Evolutionary conservation across 2,113 vertebrate genomes (phyloP).

Genomic region (Zosterops japonicus): DNA sequence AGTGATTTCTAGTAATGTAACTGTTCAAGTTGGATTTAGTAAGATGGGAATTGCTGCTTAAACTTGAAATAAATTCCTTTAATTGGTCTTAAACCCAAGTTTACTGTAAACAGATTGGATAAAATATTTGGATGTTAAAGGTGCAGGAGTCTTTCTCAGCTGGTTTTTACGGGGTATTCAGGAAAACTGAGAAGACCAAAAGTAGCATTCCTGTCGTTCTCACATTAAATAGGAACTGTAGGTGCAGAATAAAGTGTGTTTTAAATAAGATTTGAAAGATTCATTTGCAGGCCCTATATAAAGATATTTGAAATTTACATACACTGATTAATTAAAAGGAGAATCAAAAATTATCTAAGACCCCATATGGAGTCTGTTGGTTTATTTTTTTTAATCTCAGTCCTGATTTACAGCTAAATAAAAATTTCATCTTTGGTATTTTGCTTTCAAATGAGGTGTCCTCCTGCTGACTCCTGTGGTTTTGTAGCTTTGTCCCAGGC

Average conservation of each 20-base stretch:
- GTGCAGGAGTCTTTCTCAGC: neutral
- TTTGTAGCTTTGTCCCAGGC: neutral
- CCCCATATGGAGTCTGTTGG: neutral
- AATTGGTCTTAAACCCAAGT: neutral
- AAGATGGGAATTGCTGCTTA: neutral
- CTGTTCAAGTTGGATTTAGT: neutral
- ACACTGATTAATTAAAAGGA: neutral
- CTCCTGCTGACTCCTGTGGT: neutral
- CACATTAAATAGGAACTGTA: neutral
- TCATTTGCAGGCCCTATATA: neutral
- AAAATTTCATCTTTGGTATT: neutral
- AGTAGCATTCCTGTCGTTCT: neutral
- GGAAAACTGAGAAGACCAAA: neutral
- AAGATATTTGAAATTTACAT: neutral
- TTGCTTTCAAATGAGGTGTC: neutral
- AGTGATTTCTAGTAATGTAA: neutral
- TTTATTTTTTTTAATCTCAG: neutral
- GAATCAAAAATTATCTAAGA: neutral
- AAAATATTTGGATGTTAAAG: neutral
- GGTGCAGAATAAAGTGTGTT: neutral
- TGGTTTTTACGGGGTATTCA: neutral
- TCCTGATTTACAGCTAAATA: neutral
- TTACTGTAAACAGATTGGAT: neutral
- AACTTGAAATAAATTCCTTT: neutral
- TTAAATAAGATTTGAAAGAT: neutral